Base-by-base conservation (phyloP, 2,888 invertebrate species). In the Phorcus lineatus region DNA sequence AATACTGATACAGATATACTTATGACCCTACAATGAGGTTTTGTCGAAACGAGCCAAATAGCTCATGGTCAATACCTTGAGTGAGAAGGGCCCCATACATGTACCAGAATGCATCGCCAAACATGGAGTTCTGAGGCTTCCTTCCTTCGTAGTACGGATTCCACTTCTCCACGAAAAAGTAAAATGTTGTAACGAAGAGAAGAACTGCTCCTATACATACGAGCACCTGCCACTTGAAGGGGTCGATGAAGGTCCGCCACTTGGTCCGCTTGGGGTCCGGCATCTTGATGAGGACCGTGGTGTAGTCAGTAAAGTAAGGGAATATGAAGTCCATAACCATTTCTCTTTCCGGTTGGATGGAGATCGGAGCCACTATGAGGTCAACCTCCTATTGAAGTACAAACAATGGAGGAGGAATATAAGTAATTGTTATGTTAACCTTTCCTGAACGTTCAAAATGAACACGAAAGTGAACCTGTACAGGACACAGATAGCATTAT, bases 291-390 rank as follows among this genome's bases (percentile, higher is more conserved):
- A 89, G 66, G 2, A 88, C 85, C 2, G 86, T 85, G 9, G 86
- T 85, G 57, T 84, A 84, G 77, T 89, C 89, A 36, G 84, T 86
- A 80, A 80, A 85, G 78, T 85, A 98, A 0, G 98, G 97, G 0
- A 97, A 96, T 2, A 97, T 96, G 89, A 97, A 98, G 92, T 98
- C 98, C 0, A 98, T 95, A 0, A 97, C 96, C 93, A 97, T 97
- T 91, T 97, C 97, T 54, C 97, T 94, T 85, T 97, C 97, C 0
- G 97, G 96, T 2, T 97, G 97, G 97, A 97, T 97, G 9, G 96
- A 96, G 54, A 97, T 93, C 0, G 97, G 96, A 0, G 96, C 96
- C 0, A 97, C 95, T 0, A 96, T 96, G 74, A 98, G 95, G 90
- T 98, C 98, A 0, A 96, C 97, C 91, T 96, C 95, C 97, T 97